Base-by-base conservation (phyloP, 1,140 invertebrate species). In the Wiebesia pumilae region DNA sequence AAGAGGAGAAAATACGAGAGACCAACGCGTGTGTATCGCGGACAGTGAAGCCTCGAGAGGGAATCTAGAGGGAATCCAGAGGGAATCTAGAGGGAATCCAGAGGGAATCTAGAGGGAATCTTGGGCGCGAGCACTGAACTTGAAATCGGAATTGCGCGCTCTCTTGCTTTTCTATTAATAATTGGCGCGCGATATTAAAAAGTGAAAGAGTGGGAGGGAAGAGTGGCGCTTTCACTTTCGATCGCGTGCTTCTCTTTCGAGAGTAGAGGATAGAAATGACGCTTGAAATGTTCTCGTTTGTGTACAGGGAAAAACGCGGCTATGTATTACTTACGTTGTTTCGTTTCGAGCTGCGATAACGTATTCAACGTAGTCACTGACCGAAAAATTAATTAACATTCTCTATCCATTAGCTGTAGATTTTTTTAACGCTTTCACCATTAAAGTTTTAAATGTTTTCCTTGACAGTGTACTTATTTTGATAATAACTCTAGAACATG, bases 121-220 rank as follows among this genome's bases (percentile, higher is more conserved):
- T 65, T 16, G 27, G 38, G 14, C 35, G 10, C 47, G 43, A 38
- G 47, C 67, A 27, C 35, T 80, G 84, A 85, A 85, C 84, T 85
- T 85, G 84, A 79, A 85, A 85, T 85, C 62, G 62, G 67, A 78
- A 84, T 78, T 24, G n/a, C 58, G 35, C 43, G 38, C 82, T 71
- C 54, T 80, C 40, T 78, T 67, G n/a, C 58, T 80, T 85, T 85
- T 80, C 84, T 71, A 85, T 85, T 69, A 85, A 85, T 80, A 85
- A 85, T 80, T 80, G 65, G 38, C 54, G 47, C 27, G n/a, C n/a
- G 43, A 27, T 62, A 27, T 27, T 24, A 27, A 27, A 62, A 27
- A 27, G 21, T 27, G 58, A 62, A 27, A 54, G 51, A 54, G 51
- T 19, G 51, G 16, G 51, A 54, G 7, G 19, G n/a, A 27, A 27